Base-by-base conservation (phyloP, 2,797 vertebrate genomes). In the Streptopelia turtur region DNA sequence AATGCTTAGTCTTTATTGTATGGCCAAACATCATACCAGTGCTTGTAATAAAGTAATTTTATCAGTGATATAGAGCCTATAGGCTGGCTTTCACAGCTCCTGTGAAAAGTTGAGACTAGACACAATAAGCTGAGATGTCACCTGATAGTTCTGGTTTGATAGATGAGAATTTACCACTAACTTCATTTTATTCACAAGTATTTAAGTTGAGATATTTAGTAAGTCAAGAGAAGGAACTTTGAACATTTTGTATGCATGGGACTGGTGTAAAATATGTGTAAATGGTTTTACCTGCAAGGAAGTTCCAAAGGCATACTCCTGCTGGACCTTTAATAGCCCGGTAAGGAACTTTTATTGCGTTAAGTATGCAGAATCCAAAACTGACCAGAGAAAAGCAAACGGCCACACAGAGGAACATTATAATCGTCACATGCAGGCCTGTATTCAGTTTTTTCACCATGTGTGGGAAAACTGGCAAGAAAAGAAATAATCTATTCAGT, bases 281-380 rank as follows among this genome's bases (percentile, higher is more conserved):
- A 80, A 84, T 91, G 1, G 39, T 81, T 94, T 98, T 98, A 99
- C 99, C 99, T 98, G 99, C 99, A 21, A 99, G 98, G 71, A 98
- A 88, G 90, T 99, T 99, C 99, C 99, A 99, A 43, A 99, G 97
- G 92, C 99, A 99, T 68, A 99, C 97, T 86, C 99, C 99, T 63
- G 98, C 98, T 63, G 98, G 99, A 60, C 99, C 99, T 33, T 99
- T 99, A 96, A 99, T 98, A 87, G 99, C 99, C 80, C 98, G 98
- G 96, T 99, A 99, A 30, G 99, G 99, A 79, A 99, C 98, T 96
- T 99, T 99, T 56, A 98, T 98, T 90, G 98, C 97, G 6, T 99
- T 99, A 96, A 99, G 99, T 93, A 99, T 98, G 94, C 98, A 99
- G 95, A 99, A 99, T 83, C 99, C 99, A 88, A 98, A 98, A 97